Evolutionary conservation across 1,140 invertebrate species (phyloP), one percentile per base, ranked within the genome.

Genomic region (Drosophila ercepeae): DNA sequence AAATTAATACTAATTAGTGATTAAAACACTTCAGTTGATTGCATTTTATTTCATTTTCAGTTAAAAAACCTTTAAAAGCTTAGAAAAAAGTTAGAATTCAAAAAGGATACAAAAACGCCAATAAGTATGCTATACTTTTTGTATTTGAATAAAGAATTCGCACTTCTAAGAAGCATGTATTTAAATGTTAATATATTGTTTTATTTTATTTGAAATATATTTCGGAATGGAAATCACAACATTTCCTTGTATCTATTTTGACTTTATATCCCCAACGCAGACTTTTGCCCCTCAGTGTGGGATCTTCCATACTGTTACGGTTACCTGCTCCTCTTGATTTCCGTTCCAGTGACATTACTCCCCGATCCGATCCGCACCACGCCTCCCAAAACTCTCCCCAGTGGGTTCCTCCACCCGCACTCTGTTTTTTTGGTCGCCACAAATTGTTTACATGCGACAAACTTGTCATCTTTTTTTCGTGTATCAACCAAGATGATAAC

Each of bases 381-480:
- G 29, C 44, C 52, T 14, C 27, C 19, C 13, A 41, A 42, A 14
- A 2, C 34, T 39, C 14, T 34, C 51, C 4, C 41, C 9, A 27
- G 46, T 46, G 21, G 13, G 11, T 13, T 36, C 27, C 58, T 60
- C 65, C 79, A 78, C 81, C 76, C 81, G 81, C 72, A n/a, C 81
- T 70, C 49, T 52, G n/a, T n/a, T n/a, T n/a, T n/a, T n/a, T n/a
- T n/a, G n/a, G n/a, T n/a, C n/a, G 72, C 81, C 76, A 76, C 81
- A 63, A 84, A 86, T 86, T 84, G 81, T 86, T 84, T 84, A 88
- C 81, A 84, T 82, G 81, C 81, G 81, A 86, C 81, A 84, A 84
- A 84, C 82, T 84, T 86, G 81, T 84, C 81, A 86, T 84, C 50
- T 76, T 75, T 50, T 78, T 61, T 57, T 73, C 69, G 61, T 86